Percentiles rank a stretch among this genome's conserved stretches.
These are phyloP conservation scores for Tetramorium simillimum DNA, from an alignment of 1,140 invertebrate genomes.

Conservation along the genomic window DNA sequence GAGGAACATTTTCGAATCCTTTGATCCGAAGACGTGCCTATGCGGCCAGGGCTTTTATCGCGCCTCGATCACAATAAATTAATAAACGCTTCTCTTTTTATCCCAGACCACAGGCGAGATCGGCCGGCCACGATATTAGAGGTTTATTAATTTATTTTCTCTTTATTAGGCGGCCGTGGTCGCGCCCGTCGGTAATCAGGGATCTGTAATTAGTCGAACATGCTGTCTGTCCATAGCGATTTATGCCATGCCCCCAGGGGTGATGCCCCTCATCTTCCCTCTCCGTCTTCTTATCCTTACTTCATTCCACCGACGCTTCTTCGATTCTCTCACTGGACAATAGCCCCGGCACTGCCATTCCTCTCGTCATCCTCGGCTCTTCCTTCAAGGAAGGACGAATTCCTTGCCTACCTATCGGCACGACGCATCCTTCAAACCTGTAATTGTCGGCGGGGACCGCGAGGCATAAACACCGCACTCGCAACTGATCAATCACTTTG, in stretches of 20 bases:
- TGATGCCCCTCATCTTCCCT: slow-evolving; percentile 60
- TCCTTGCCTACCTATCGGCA: slow-evolving; percentile 61
- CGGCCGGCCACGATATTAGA: slow-evolving; percentile 76
- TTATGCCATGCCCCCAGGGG: slow-evolving; percentile 78
- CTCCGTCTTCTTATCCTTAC: slow-evolving; percentile 9
- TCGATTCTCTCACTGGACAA: slow-evolving; percentile 60
- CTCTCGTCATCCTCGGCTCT: slow-evolving; percentile 57
- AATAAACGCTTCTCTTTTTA: slow-evolving; percentile 76
- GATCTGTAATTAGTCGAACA: slow-evolving; percentile 84
- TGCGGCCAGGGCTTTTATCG: slow-evolving; percentile 69
- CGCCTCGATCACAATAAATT: slow-evolving; percentile 77
- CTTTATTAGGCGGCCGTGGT: slow-evolving; percentile 77
- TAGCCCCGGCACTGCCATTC: slow-evolving; percentile 32
- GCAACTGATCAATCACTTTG: slow-evolving; percentile 57
- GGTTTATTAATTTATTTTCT: slow-evolving; percentile 84
- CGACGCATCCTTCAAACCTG: slow-evolving; percentile 60
- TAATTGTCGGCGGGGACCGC: slow-evolving; percentile 67
- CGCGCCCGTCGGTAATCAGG: slow-evolving; percentile 82
- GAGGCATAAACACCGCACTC: slow-evolving; percentile 50
- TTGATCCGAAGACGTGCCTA: slow-evolving; percentile 54
- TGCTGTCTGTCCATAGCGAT: slow-evolving; percentile 82
- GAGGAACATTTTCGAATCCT: slow-evolving; percentile 68
- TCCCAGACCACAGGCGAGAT: slow-evolving; percentile 70
- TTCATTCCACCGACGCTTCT: slow-evolving; percentile 61
- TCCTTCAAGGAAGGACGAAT: slow-evolving; percentile 69